Base-by-base conservation (phyloP, 2,888 invertebrate genomes). In the Leptopilina myrica region DNA sequence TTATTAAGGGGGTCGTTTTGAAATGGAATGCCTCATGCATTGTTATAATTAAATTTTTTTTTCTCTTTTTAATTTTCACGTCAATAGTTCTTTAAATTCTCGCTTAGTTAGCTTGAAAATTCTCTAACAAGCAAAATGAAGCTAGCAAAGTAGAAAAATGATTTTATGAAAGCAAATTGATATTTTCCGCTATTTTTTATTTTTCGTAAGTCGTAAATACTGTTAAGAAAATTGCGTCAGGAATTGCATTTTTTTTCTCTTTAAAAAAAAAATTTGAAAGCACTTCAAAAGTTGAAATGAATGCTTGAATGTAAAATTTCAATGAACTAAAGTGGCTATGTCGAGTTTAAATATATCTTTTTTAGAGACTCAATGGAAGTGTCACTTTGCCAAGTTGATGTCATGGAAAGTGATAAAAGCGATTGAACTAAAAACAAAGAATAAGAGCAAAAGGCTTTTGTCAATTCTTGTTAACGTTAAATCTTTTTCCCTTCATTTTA, bases 381-480 rank as follows among this genome's bases (percentile, higher is more conserved):
- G 56, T 15, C 56, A 56, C 26, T 73, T 53, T 56, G n/a, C 5
- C 53, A 53, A 69, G 53, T 69, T 33, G 9, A 56, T 26, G 53
- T 15, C 53, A 26, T 56, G 7, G 33, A 69, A 33, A 26, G 69
- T 26, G 40, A 56, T 56, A 56, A 73, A n/a, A 56, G 33, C 8
- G 53, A 53, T 20, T 33, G n/a, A n/a, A 33, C 56, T 73, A n/a
- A 33, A 73, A 73, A 56, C 53, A 56, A 33, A 40, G n/a, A n/a
- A 20, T 15, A 56, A 4, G 7, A 49, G 12, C 11, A 56, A 56
- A 56, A 73, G 73, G 56, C 46, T 69, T 26, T 56, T 56, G 56
- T 56, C 73, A 73, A 73, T 73, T 56, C 73, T 73, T 56, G 56
- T 56, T 73, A 56, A 26, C 56, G 14, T 73, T 49, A 15, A 15